A percentile compares a stretch with the other conserved stretches of the same genome.
Evolutionary conservation across 2,113 vertebrate genomes (phyloP).

Genomic region (human): GRCh38 chr11:2948001-2948500

Average conservation of each 20-base stretch:
- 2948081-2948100: rapidly evolving
- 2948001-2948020: rapidly evolving
- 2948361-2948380: rapidly evolving
- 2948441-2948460: background rate
- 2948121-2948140: background rate
- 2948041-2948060: no score
- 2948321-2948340: background rate
- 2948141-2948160: rapidly evolving
- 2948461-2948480: rapidly evolving
- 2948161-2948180: rapidly evolving
- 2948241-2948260: rapidly evolving
- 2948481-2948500: background rate
- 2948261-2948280: rapidly evolving
- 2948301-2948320: background rate
- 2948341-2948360: background rate
- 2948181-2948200: no score
- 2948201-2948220: rapidly evolving
- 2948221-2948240: no score
- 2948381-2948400: background rate
- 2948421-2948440: background rate
- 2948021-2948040: background rate
- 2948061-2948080: background rate
- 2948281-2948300: background rate
- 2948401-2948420: rapidly evolving
- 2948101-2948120: rapidly evolving